Evolutionary conservation across 2,888 invertebrate species (phyloP), one percentile per base, ranked within the genome.

Genomic region (Eupithecia exiguata): DNA sequence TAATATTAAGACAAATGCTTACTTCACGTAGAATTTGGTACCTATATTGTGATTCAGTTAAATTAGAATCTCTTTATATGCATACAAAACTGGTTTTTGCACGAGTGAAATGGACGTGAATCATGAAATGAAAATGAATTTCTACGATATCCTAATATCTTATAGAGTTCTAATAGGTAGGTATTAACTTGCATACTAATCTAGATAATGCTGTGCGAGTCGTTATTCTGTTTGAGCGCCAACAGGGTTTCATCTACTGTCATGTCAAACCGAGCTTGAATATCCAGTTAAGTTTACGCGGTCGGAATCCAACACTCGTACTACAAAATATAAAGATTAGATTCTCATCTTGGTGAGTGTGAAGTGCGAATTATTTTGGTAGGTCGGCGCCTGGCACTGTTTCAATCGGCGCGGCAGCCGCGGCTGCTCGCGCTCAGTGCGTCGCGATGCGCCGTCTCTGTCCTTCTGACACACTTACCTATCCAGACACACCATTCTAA

Each of bases 301-400:
- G 83, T 84, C 69, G 79, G 80, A 85, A 84, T 85, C 75, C 81
- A 84, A 84, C 84, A 81, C 81, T 77, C 80, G 84, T 85, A 84
- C 83, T 84, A 84, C 85, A 78, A 83, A 85, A 83, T 82, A 83
- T 80, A 14, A 21, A 66, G 38, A 66, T 66, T n/a, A n/a, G 21
- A 40, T 21, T 80, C 80, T 79, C 77, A 76, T 85, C 36, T 35
- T 53, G 87, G 86, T 86, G 87, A 87, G 87, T 86, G 86, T 82
- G 82, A 83, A 89, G 88, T 87, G 88, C 86, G 87, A 91, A 92
- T 92, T 92, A 93, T 93, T 93, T 92, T 88, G 88, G 92, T 91
- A 82, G 85, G 84, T 85, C 84, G 87, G 85, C 90, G 90, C 85
- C 91, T 92, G 93, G 93, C 92, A 92, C 87, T 80, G 84, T 81